Percentiles rank a stretch among this genome's conserved stretches.
phyloP scores from a whole-genome alignment of 2,113 vertebrate species.

The Oncorhynchus kisutch region DNA sequence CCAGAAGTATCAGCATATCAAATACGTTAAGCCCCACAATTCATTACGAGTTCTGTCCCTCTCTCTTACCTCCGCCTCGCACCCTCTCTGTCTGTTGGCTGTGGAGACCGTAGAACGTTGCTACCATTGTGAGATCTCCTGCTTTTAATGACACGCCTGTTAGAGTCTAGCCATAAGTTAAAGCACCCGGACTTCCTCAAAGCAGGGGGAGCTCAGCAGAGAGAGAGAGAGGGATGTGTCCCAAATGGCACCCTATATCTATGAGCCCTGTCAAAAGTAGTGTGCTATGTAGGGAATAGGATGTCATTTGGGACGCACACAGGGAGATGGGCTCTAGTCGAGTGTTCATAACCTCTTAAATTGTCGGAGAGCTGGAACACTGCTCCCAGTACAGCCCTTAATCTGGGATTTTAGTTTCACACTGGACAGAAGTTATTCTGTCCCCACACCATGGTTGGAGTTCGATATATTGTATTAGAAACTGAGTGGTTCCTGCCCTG shows the following conservation, averaged over 20 bases:
- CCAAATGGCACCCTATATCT: too few relatives aligned
- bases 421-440: constrained; percentile 34
- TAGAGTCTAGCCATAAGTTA: constrained; percentile 44
- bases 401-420: constrained; percentile 40
- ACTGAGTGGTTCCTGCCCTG: too few relatives aligned
- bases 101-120: not conserved
- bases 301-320: too few relatives aligned
- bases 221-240: not conserved
- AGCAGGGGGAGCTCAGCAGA: constrained; percentile 19
- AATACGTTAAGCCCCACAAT: constrained; percentile 47
- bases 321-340: constrained; percentile 41
- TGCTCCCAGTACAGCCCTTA: constrained; percentile 22
- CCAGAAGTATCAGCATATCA: constrained; percentile 42
- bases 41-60: constrained; percentile 33
- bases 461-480: too few relatives aligned
- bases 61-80: not conserved
- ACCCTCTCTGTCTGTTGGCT: not conserved
- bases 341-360: constrained; percentile 61
- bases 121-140: constrained; percentile 45
- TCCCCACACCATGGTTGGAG: not conserved
- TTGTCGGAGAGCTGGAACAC: constrained; percentile 35
- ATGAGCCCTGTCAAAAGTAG: too few relatives aligned
- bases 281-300: too few relatives aligned
- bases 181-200: constrained; percentile 53
- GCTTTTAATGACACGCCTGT: constrained; percentile 53